These are phyloP conservation scores for Spea bombifrons DNA, from an alignment of 2,113 vertebrate species.

Conservation along the genomic window DNA sequence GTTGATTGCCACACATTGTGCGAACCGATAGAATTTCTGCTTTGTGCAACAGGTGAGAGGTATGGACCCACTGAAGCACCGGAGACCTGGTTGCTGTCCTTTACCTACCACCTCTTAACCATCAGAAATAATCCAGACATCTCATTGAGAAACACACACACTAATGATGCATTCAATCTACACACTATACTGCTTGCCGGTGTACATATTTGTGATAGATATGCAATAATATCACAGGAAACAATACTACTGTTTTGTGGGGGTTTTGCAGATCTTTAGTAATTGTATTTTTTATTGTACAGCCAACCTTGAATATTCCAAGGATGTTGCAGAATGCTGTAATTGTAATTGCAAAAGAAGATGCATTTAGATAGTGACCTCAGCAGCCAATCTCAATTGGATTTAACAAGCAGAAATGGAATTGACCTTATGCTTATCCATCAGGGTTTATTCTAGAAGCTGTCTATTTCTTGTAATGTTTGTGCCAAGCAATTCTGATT, in stretches of 20 bases:
- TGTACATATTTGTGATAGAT: too few species aligned
- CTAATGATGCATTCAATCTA: too few species aligned
- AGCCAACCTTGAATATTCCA: slow-evolving; percentile 25
- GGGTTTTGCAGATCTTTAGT: background rate
- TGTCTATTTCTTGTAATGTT: slow-evolving; percentile 31
- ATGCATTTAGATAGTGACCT: slow-evolving; percentile 39
- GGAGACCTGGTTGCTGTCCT: too few species aligned
- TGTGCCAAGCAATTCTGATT: slow-evolving; percentile 9
- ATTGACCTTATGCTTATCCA: slow-evolving; percentile 33
- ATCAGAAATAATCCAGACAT: too few species aligned
- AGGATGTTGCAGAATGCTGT: slow-evolving; percentile 5
- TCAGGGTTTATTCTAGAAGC: slow-evolving; percentile 26
- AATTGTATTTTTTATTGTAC: slow-evolving; percentile 16
- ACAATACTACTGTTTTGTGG: background rate
- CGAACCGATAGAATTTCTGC: too few species aligned
- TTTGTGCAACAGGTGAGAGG: too few species aligned
- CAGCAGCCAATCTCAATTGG: slow-evolving; percentile 46
- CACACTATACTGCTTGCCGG: too few species aligned
- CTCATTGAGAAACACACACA: too few species aligned
- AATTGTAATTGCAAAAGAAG: slow-evolving; percentile 22
- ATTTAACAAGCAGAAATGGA: slow-evolving; percentile 25
- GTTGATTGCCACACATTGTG: too few species aligned
- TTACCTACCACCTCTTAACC: too few species aligned
- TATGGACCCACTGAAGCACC: too few species aligned
- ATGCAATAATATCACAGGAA: background rate